Evolutionary conservation across 1,140 invertebrate species (phyloP), one percentile per base, ranked within the genome.

Genomic region (Heliconius hewitsoni): DNA sequence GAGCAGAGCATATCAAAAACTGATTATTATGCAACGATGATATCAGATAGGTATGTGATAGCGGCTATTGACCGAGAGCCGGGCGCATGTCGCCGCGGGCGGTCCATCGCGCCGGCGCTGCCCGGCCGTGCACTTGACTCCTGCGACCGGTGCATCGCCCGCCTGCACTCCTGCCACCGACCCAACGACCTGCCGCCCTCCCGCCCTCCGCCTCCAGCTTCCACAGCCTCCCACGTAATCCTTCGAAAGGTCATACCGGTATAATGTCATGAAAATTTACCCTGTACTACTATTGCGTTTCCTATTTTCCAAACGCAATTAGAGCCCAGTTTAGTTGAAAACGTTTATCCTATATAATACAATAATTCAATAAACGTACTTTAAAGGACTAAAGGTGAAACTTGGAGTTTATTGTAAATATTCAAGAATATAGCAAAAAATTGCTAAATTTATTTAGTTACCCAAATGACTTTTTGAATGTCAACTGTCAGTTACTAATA

Each of bases 31-130:
- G 42, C 42, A 77, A 74, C 73, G 60, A 77, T 73, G 81, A 79
- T 76, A 76, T 83, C 55, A 77, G 18, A 52, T 52, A 73, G 6
- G 18, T 52, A 73, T 71, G 76, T 81, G 82, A 66, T 73, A 85
- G 77, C 84, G 86, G 86, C 83, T 93, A 93, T 93, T 93, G 91
- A 93, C 91, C 91, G 92, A 85, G 73, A 66, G 79, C 30, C 77
- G 84, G 83, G 87, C 90, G 89, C 85, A 88, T 91, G 90, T 84
- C 86, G 82, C 75, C 82, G 78, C 75, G 84, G 74, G 73, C 84
- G 84, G 66, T 52, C 23, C 39, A 71, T 55, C 76, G 76, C 76
- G 71, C 78, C 73, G 73, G 86, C 90, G 60, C 60, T 66, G 60
- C n/a, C 23, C 60, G 60, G 27, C 60, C 60, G 60, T 66, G 60